Conservation (phyloP, 2,888 invertebrate species). For the Bombylius discolor region DNA sequence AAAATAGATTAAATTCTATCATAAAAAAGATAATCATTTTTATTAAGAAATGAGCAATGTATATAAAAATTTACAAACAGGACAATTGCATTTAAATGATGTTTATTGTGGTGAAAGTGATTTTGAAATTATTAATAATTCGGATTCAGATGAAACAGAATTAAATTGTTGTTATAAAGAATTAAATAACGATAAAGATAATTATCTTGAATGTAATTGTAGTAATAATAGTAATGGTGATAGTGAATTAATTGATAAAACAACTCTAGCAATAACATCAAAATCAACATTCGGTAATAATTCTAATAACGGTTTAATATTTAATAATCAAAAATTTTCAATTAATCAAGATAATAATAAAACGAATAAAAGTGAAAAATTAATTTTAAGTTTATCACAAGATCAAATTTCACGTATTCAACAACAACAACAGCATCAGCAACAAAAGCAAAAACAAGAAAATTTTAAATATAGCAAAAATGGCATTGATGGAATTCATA, state of each 20-base stretch:
- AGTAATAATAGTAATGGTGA: background rate
- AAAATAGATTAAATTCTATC: too few species aligned
- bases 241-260: background rate
- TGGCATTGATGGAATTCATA: background rate
- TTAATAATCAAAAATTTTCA: background rate
- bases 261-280: background rate
- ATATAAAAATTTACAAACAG: background rate
- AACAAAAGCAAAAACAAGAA: background rate
- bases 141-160: slow-evolving; percentile 7
- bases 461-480: background rate
- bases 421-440: background rate
- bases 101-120: slow-evolving; percentile 10
- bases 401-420: slow-evolving; percentile 6
- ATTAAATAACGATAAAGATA: background rate
- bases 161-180: slow-evolving; percentile 1
- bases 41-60: background rate
- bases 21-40: background rate
- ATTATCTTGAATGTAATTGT: background rate
- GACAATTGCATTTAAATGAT: background rate
- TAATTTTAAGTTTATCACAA: slow-evolving; percentile 8
- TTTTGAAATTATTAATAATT: slow-evolving; percentile 12
- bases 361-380: slow-evolving; percentile 1
- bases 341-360: background rate
- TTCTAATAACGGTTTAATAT: background rate
- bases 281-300: background rate